Conservation (phyloP, 2,113 vertebrate species). For the Bolborhynchus lineola region DNA sequence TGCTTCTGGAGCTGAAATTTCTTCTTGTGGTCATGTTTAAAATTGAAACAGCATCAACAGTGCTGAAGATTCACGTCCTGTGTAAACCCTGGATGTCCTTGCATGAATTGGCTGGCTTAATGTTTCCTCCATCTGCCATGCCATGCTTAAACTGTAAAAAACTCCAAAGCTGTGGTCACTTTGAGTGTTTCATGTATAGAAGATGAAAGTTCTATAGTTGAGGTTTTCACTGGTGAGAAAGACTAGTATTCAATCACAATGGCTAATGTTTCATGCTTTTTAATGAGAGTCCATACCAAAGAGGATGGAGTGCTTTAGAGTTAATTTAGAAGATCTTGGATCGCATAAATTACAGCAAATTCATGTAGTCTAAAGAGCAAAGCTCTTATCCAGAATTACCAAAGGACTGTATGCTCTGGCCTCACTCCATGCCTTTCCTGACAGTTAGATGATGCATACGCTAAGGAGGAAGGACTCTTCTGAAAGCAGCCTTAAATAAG, state of each 20-base stretch:
- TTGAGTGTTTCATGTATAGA: not conserved
- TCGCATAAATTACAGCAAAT: not conserved
- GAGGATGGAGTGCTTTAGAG: not conserved
- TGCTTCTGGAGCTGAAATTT: not conserved
- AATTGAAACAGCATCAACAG: not conserved
- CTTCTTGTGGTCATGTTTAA: fast-evolving
- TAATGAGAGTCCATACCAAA: not conserved
- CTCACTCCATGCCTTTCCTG: not conserved
- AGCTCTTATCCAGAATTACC: not conserved
- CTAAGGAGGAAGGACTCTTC: not conserved
- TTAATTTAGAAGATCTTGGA: not conserved
- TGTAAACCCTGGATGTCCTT: not conserved
- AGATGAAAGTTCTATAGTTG: not conserved
- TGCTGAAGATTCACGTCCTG: not conserved
- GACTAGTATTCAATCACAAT: not conserved
- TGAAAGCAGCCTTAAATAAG: not conserved
- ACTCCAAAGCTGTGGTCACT: not conserved
- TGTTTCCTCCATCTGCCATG: not conserved
- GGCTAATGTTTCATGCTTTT: not conserved
- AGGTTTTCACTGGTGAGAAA: not conserved
- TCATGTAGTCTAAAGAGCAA: not conserved
- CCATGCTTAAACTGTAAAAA: not conserved
- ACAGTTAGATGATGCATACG: not conserved
- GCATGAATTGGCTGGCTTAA: not conserved
- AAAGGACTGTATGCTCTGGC: not conserved